A percentile compares a stretch with the other conserved stretches of the same genome.
phyloP scores from a whole-genome alignment of 2,797 vertebrate genomes.

The Carduelis carduelis region DNA sequence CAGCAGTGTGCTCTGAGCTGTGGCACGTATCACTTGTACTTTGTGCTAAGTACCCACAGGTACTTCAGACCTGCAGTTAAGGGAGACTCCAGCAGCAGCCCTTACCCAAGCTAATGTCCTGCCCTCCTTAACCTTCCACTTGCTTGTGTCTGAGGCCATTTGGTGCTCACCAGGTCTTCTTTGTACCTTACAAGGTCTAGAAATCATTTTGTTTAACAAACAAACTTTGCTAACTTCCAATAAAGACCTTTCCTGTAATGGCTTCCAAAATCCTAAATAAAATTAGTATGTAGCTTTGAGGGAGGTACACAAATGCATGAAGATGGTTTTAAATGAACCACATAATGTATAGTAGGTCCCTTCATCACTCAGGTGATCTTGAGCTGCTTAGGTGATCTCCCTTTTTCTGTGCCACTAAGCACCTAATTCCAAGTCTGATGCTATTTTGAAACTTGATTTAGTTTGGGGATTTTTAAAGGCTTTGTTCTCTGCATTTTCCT shows the following conservation, averaged over 20 bases:
- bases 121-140: rapidly evolving
- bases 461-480: neutral
- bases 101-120: rapidly evolving
- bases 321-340: neutral
- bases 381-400: neutral
- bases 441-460: neutral
- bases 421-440: neutral
- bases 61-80: neutral
- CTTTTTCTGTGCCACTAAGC: neutral
- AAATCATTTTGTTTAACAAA: neutral
- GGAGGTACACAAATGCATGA: neutral
- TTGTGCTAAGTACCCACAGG: neutral
- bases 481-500: neutral
- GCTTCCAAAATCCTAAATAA: neutral
- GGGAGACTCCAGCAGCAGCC: neutral
- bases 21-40: neutral
- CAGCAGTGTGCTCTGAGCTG: neutral
- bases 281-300: neutral
- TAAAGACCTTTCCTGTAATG: neutral
- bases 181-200: neutral
- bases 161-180: neutral
- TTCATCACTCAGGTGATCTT: neutral
- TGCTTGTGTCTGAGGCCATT: neutral
- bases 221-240: neutral
- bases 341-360: neutral